A percentile compares a stretch with the other conserved stretches of the same genome.
Conservation (phyloP, 1,140 invertebrate species). For the Pentalonia nigronervosa region DNA sequence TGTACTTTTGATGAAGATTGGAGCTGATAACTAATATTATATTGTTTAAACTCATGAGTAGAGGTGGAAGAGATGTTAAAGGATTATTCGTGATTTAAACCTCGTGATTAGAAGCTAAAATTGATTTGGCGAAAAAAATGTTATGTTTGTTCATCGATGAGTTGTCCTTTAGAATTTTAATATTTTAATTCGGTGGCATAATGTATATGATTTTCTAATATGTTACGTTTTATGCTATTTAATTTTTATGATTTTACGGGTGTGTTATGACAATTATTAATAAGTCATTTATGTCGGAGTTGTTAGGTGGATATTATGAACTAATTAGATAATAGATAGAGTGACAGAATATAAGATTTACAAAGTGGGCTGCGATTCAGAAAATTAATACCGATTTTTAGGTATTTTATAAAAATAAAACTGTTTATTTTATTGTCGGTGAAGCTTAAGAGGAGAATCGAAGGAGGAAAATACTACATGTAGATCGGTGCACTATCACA, state of each 20-base stretch:
- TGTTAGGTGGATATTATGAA: no score
- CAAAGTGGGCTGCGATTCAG: no score
- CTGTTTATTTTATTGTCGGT: not conserved
- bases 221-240: not conserved
- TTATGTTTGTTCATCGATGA: no score
- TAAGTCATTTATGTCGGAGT: no score
- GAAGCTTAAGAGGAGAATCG: not conserved
- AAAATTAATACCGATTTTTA: not conserved
- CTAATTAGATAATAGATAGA: not conserved
- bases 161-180: not conserved
- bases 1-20: no score
- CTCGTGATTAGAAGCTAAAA: no score
- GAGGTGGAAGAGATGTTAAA: no score
- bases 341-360: not conserved
- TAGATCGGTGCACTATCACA: not conserved
- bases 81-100: no score
- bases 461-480: not conserved
- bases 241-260: not conserved
- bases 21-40: no score
- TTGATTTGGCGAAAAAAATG: no score
- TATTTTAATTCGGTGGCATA: not conserved
- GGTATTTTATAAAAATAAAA: not conserved
- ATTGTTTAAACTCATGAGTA: no score
- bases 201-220: not conserved
- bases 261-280: not conserved